Evolutionary conservation across 1,140 invertebrate genomes (phyloP).

Genomic region (Nephila pilipes): DNA sequence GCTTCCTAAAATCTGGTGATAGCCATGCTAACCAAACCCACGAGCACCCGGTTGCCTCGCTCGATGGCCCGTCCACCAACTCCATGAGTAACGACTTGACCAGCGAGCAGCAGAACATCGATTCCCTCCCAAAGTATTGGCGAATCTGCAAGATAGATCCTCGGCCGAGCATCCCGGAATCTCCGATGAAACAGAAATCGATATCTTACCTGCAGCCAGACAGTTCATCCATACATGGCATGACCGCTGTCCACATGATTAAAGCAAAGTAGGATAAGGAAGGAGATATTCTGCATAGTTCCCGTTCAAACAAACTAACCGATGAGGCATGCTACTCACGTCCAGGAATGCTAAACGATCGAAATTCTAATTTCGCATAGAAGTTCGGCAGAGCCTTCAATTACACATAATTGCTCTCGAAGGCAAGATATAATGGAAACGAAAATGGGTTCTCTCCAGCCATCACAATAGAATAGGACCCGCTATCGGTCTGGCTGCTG

Average conservation of each 20-base stretch:
- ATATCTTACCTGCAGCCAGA: slow-evolving; percentile 2
- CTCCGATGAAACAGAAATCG: slow-evolving; percentile 20
- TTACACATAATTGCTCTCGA: slow-evolving; percentile 62
- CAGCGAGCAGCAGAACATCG: background rate
- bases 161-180: background rate
- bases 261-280: slow-evolving; percentile 23
- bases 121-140: background rate
- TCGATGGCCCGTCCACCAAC: background rate
- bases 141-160: background rate
- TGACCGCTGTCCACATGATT: slow-evolving; percentile 33
- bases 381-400: slow-evolving; percentile 33
- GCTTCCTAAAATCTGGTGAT: background rate
- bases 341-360: slow-evolving; percentile 50
- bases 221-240: background rate
- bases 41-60: background rate
- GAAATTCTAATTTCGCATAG: slow-evolving; percentile 73
- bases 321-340: slow-evolving; percentile 54
- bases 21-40: background rate
- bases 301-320: slow-evolving; percentile 41
- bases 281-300: background rate
- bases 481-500: background rate
- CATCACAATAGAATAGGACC: slow-evolving; percentile 39
- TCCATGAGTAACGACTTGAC: slow-evolving; percentile 32
- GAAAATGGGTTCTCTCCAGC: slow-evolving; percentile 18
- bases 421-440: slow-evolving; percentile 29